These are phyloP conservation scores for Drosophila lowei DNA, from an alignment of 1,140 invertebrate species.

Conservation along the genomic window DNA sequence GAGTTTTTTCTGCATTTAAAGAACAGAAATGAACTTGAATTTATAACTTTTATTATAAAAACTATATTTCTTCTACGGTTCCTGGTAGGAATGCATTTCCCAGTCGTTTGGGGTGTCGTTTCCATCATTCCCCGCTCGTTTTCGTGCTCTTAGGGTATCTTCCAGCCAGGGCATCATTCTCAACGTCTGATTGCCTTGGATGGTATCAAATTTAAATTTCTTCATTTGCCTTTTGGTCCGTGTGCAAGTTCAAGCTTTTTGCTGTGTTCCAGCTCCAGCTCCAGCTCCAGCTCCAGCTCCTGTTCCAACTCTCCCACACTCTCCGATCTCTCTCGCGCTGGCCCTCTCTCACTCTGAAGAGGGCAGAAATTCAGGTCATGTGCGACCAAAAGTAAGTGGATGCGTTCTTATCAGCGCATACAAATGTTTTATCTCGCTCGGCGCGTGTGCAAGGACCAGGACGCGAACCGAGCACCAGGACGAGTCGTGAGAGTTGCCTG, in stretches of 20 bases:
- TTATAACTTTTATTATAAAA: no score
- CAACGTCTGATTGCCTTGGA: conserved; percentile 52
- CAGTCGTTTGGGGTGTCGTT: not conserved
- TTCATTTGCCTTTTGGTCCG: conserved; percentile 63
- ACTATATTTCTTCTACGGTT: no score
- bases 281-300: conserved; percentile 13
- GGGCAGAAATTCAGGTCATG: conserved; percentile 73
- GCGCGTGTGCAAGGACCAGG: conserved; percentile 60
- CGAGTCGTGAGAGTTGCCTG: conserved; percentile 27
- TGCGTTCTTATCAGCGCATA: conserved; percentile 80
- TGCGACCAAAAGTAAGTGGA: conserved; percentile 80
- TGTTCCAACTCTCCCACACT: not conserved
- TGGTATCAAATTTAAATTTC: conserved; percentile 76
- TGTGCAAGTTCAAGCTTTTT: conserved; percentile 72
- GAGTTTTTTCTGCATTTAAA: no score
- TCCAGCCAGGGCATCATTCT: conserved; percentile 38
- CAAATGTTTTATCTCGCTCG: conserved; percentile 77
- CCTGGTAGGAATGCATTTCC: not conserved
- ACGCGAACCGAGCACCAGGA: conserved; percentile 1
- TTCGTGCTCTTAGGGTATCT: not conserved
- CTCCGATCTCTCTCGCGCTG: conserved; percentile 5
- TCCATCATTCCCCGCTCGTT: not conserved
- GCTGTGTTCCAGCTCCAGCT: conserved; percentile 25
- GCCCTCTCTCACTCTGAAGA: conserved; percentile 7
- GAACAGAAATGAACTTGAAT: no score